Evolutionary conservation across 2,113 vertebrate species (phyloP), one percentile per base, ranked within the genome.

Genomic region (Condylura cristata): DNA sequence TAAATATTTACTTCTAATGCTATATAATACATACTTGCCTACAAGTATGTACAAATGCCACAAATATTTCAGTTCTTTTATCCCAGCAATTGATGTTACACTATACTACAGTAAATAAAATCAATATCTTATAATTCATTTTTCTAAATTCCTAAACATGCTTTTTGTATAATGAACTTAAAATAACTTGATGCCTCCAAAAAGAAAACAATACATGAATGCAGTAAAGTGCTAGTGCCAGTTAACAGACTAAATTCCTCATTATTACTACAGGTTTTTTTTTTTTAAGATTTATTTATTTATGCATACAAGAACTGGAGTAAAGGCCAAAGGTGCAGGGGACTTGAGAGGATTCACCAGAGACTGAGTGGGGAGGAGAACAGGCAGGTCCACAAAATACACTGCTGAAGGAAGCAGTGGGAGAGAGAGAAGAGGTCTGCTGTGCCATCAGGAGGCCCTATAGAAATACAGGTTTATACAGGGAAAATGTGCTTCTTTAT

Each of bases 151-250:
- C 65, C 46, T 79, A 2, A 80, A 26, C 1, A 84, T 58, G 8
- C 8, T 74, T 91, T 95, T 79, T 83, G 0, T 74, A 51, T 86
- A 17, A 81, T 34, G 90, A 96, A 86, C 12, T 94, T 13, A 80
- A 94, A 90, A 39, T 72, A 92, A 65, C 10, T 17, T 72, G 68
- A 81, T 75, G 75, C 7, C 34, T 46, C 18, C 53, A 86, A 75
- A 80, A 14, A 71, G 39, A 91, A 68, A 53, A 68, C 53, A 74
- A 85, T 26, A 32, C 34, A 81, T 30, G 32, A 96, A 48, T 46
- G 17, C 24, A 78, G 14, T 70, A 85, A 68, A 72, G 34, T 71
- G 48, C 94, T 58, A 22, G 39, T 16, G 32, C 18, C 26, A 89
- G 86, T 11, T 83, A 8, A 86, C 5, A 89, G 56, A 75, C 3